phyloP scores from a whole-genome alignment of 2,888 invertebrate species.

The Caenorhabditis panamensis region DNA sequence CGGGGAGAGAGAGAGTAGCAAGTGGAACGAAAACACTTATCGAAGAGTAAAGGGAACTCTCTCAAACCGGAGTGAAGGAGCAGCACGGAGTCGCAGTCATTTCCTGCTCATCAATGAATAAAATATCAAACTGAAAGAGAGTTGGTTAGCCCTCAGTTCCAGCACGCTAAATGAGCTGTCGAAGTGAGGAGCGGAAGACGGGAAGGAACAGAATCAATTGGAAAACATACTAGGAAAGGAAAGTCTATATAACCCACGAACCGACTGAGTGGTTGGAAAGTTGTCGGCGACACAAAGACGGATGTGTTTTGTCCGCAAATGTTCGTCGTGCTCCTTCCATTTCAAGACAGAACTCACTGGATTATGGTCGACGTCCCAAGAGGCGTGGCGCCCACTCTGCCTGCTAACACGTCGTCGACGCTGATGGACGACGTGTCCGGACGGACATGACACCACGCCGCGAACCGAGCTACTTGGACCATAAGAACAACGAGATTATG shows the following conservation, averaged over 20 bases:
- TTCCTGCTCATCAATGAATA: conserved; percentile 37
- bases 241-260: not conserved
- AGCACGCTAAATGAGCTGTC: not conserved
- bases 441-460: conserved; percentile 47
- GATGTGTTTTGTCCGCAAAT: conserved; percentile 56
- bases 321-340: conserved; percentile 45
- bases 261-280: conserved; percentile 1
- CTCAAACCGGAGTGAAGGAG: not conserved
- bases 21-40: conserved; percentile 31
- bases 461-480: conserved; percentile 6
- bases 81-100: conserved; percentile 5
- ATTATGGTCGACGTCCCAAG: conserved; percentile 48
- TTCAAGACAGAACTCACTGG: conserved; percentile 32
- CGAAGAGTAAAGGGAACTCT: conserved; percentile 10
- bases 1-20: conserved; percentile 1
- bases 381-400: conserved; percentile 41
- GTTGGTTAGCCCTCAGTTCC: conserved; percentile 3
- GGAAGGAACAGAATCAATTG: conserved; percentile 14
- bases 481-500: conserved; percentile 33
- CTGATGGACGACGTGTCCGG: conserved; percentile 58
- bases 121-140: conserved; percentile 24
- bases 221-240: conserved; percentile 2
- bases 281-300: conserved; percentile 58
- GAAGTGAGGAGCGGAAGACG: conserved; percentile 7
- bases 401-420: conserved; percentile 55